Base-by-base conservation (phyloP, 2,113 vertebrate species). In the Hipposideros armiger region DNA sequence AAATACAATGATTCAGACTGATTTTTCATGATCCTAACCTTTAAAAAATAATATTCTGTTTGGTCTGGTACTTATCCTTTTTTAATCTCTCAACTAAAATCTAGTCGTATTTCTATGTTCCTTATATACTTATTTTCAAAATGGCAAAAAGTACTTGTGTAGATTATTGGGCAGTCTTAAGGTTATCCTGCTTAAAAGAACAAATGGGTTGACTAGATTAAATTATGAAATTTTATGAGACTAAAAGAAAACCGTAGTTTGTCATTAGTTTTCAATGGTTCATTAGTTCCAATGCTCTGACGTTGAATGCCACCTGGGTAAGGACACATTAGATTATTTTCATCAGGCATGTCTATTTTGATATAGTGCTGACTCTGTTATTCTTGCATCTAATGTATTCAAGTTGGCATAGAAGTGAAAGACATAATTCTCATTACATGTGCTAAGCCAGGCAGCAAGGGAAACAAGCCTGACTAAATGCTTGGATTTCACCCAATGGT, bases 401-500 rank as follows among this genome's bases (percentile, higher is more conserved):
- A 74, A 95, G 96, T 87, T 98, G 98, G 98, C 98, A 66, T 32
- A 42, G 91, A 97, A 9, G 96, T 96, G 96, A 95, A 97, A 98
- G 98, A 92, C 96, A 95, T 91, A 97, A 98, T 98, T 98, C 98
- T 98, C 97, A 98, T 98, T 97, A 96, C 95, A 70, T 97, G 97
- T 97, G 98, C 97, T 98, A 97, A 98, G 98, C 97, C 98, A 98
- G 98, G 96, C 97, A 98, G 98, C 9, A 7, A 98, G 97, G 96
- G 92, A 98, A 98, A 95, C 95, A 98, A 98, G 95, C 97, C 87
- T 97, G 97, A 94, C 98, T 98, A 97, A 98, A 97, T 87, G 97
- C 96, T 98, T 98, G 98, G 98, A 98, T 98, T 97, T 98, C 96
- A 97, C 97, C 97, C 98, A 98, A 2, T 84, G 94, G 93, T 97